Conservation (phyloP, 2,888 invertebrate genomes). For the Eudasyphora cyanicolor region DNA sequence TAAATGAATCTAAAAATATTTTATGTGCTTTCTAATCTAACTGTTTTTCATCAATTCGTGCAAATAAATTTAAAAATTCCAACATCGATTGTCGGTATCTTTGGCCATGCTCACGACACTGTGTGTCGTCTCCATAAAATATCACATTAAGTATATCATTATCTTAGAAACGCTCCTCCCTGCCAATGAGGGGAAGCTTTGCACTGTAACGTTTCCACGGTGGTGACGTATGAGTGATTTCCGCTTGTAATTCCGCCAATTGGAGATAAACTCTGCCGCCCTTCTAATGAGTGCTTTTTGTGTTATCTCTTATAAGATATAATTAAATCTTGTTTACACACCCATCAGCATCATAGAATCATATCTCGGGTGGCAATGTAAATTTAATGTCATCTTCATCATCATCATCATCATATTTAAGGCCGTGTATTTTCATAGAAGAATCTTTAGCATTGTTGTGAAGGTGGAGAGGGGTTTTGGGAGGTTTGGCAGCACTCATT, state of each 20-base stretch:
- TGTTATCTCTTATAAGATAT: not conserved
- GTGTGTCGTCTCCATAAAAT: too few relatives aligned
- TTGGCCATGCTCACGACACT: too few relatives aligned
- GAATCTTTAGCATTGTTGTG: not conserved
- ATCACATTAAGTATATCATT: too few relatives aligned
- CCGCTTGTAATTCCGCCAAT: not conserved
- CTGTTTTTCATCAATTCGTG: too few relatives aligned
- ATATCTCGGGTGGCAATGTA: not conserved
- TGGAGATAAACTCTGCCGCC: not conserved
- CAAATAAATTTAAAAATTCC: too few relatives aligned
- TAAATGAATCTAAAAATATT: too few relatives aligned
- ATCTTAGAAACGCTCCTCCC: too few relatives aligned
- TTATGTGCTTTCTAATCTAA: too few relatives aligned
- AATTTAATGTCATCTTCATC: not conserved
- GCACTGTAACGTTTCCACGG: not conserved
- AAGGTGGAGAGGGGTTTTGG: too few relatives aligned
- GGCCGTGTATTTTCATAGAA: not conserved
- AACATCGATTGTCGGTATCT: too few relatives aligned
- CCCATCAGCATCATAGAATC: not conserved
- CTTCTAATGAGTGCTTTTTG: not conserved
- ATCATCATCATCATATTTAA: too few relatives aligned
- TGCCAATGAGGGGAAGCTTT: too few relatives aligned
- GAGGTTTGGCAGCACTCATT: not conserved
- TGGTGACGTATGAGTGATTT: not conserved
- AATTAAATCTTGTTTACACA: not conserved